Percentiles rank a stretch among this genome's conserved stretches.
Conservation (phyloP, 2,888 invertebrate genomes). For the Seladonia tumulorum region DNA sequence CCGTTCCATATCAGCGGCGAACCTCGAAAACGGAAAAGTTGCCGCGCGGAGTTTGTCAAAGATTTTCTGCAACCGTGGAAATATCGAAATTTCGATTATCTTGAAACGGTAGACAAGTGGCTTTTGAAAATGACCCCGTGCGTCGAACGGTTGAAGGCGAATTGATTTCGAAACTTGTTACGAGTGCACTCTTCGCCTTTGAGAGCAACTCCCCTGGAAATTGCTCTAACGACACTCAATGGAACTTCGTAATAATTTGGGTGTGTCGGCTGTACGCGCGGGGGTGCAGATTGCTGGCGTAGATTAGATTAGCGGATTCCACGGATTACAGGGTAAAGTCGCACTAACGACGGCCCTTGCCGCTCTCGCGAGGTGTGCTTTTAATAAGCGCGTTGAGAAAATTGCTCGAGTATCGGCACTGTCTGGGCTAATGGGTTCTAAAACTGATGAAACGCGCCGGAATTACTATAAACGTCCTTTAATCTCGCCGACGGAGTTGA, state of each 20-base stretch:
- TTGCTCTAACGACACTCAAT: conserved; percentile 67
- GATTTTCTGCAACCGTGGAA: neutral
- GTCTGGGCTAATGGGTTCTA: conserved; percentile 27
- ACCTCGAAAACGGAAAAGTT: neutral
- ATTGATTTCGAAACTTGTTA: conserved; percentile 62
- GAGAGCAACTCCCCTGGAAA: conserved; percentile 56
- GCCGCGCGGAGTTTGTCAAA: neutral
- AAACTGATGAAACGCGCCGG: conserved; percentile 10
- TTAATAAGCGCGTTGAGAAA: conserved; percentile 49
- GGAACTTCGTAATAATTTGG: conserved; percentile 71
- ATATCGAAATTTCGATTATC: neutral
- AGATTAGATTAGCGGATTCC: conserved; percentile 69
- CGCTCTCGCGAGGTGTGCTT: conserved; percentile 46
- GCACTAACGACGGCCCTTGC: conserved; percentile 45
- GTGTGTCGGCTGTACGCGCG: conserved; percentile 15
- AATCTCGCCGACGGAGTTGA: neutral
- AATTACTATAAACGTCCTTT: conserved; percentile 14
- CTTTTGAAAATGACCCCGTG: conserved; percentile 44
- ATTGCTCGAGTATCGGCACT: conserved; percentile 38
- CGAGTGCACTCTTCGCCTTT: conserved; percentile 57
- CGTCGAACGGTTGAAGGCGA: conserved; percentile 6
- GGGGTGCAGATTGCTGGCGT: conserved; percentile 51
- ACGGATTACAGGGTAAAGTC: conserved; percentile 63
- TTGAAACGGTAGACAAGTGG: conserved; percentile 24
- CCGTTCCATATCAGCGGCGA: neutral